Percentiles rank a stretch among this genome's conserved stretches.
phyloP scores from a whole-genome alignment of 1,140 invertebrate species.

The Amyelois transitella region DNA sequence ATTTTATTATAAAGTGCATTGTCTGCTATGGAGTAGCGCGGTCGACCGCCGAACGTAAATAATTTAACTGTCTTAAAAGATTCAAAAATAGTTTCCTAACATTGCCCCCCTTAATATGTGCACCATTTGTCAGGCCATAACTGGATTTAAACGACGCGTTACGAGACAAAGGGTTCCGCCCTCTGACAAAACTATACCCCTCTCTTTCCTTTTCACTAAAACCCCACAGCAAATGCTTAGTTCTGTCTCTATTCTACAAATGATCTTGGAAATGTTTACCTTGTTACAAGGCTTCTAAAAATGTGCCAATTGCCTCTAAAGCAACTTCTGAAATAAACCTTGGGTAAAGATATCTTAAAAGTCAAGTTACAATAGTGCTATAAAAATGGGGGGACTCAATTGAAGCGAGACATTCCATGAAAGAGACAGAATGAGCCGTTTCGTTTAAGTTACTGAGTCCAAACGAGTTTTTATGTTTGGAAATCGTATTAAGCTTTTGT shows the following conservation, averaged over 20 bases:
- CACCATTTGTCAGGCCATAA: constrained; percentile 73
- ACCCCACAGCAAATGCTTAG: background rate
- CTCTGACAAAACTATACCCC: constrained; percentile 31
- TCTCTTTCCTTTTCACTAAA: constrained; percentile 29
- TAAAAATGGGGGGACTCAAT: constrained; percentile 45
- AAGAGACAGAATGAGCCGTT: constrained; percentile 54
- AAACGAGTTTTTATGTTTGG: constrained; percentile 74
- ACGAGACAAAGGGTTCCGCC: constrained; percentile 50
- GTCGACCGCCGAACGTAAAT: constrained; percentile 65
- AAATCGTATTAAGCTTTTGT: constrained; percentile 75
- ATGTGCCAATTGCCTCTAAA: constrained; percentile 30
- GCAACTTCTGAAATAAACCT: constrained; percentile 16
- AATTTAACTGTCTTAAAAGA: constrained; percentile 75
- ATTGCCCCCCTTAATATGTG: constrained; percentile 70
- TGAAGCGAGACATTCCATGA: constrained; percentile 47
- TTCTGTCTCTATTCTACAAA: constrained; percentile 8
- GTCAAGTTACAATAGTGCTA: background rate
- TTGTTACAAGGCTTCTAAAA: constrained; percentile 39
- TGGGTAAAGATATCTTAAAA: background rate
- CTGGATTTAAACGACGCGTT: constrained; percentile 69
- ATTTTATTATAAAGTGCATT: constrained; percentile 74
- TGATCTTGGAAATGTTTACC: constrained; percentile 33
- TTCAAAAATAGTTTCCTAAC: constrained; percentile 75
- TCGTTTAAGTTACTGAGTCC: constrained; percentile 65
- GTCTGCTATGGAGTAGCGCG: constrained; percentile 53